Conservation (phyloP, 23 tunicate species). For the Ciona savignyi region DNA sequence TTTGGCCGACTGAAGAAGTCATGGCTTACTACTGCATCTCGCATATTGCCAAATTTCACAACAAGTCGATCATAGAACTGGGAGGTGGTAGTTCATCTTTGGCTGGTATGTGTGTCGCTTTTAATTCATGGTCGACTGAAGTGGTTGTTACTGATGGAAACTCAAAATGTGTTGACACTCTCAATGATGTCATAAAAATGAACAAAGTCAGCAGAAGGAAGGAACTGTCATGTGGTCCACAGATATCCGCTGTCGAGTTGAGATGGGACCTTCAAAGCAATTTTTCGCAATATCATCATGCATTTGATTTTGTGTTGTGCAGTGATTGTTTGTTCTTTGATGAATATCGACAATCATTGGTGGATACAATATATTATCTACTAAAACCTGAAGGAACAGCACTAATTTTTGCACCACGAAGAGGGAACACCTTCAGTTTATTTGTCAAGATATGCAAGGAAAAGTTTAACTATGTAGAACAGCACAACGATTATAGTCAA, state of each 20-base stretch:
- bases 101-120: conserved; percentile 69
- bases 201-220: conserved; percentile 3
- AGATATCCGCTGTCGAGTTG: conserved; percentile 11
- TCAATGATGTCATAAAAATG: conserved; percentile 7
- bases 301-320: conserved; percentile 20
- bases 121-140: conserved; percentile 4
- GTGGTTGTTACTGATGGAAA: conserved; percentile 70
- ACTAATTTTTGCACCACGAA: conserved; percentile 47
- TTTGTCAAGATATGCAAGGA: conserved; percentile 19
- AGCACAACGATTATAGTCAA: conserved; percentile 17
- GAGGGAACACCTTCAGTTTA: conserved; percentile 31
- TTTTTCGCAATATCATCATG: background rate
- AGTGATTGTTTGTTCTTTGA: conserved; percentile 59
- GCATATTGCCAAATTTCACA: conserved; percentile 22
- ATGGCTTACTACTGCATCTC: conserved; percentile 51
- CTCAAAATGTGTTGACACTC: conserved; percentile 35
- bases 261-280: conserved; percentile 18
- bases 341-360: conserved; percentile 20
- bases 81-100: conserved; percentile 66
- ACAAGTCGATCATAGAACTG: conserved; percentile 43
- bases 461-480: conserved; percentile 11
- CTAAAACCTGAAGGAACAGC: conserved; percentile 49
- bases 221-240: background rate
- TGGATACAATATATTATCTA: conserved; percentile 15
- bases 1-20: conserved; percentile 81